Base-by-base conservation (phyloP, 2,888 invertebrate genomes). In the Tipula unca region DNA sequence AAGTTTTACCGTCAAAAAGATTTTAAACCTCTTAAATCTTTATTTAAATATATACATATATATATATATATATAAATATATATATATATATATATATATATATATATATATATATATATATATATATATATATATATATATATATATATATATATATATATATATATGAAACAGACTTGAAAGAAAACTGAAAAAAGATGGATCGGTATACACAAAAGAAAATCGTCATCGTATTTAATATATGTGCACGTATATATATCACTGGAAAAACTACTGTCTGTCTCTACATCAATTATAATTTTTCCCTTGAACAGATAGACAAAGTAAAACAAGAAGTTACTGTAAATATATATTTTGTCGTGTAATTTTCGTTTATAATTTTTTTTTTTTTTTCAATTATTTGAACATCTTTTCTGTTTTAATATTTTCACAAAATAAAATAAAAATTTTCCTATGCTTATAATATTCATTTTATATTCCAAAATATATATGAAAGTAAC, bases 241-340 rank as follows among this genome's bases (percentile, higher is more conserved):
- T 35, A 35, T 35, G 35, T 35, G 35, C 6, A 35, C 6, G 35
- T 35, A 6, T 35, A 39, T 69, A 25, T 69, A 69, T 69, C 69
- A 69, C 69, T 69, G 69, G 13, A 69, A 69, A 69, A 69, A 69
- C 69, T 69, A 69, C 69, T 69, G 69, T 69, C 69, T 69, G 25
- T 69, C 69, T 69, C 69, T 69, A 25, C 69, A 69, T 69, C 69
- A 69, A 69, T 69, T 69, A 69, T 69, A 69, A 69, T 69, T 69
- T 69, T 69, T 25, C 69, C 69, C 69, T 69, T 69, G 69, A 69
- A 69, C 69, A 69, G 69, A 69, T 69, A 69, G 25, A 69, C 69
- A 69, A 69, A 69, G 69, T 69, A 69, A 69, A 48, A 69, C 69
- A 69, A 69, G 25, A 69, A 69, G 69, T 69, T 69, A 69, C 69